Base-by-base conservation (phyloP, 2,797 vertebrate species). In the Botia almorhae region DNA sequence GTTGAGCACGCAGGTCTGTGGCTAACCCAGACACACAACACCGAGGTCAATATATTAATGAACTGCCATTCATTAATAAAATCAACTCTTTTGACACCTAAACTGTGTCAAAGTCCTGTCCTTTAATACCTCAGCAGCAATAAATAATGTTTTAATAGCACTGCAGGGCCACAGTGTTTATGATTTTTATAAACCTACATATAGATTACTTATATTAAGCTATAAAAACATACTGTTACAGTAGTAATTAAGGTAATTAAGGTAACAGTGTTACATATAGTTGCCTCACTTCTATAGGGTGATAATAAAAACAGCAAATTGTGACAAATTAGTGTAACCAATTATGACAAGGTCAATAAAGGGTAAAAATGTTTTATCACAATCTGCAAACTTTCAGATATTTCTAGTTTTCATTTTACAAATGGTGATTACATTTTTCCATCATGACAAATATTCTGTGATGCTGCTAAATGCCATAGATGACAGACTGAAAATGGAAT, bases 401-500 rank as follows among this genome's bases (percentile, higher is more conserved):
- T 79, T 79, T 79, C 61, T 76, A 75, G 53, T 11, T 26, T 36
- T 43, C 33, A 21, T 76, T 76, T 85, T 60, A 77, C 58, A 84
- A 84, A 69, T 67, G 39, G 48, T 50, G 79, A 80, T 71, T 65
- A 74, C 36, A 74, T 74, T 82, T 74, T 56, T 78, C 65, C 10
- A 14, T 48, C 64, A 64, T 72, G 78, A 64, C 60, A 78, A 64
- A 69, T 80, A 61, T 63, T 39, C 43, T 60, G 77, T 50, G 76
- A 80, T 82, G 80, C 73, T 61, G 69, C 80, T 83, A 72, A 81
- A 85, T 82, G 58, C 80, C 82, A 61, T 76, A 58, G 76, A 80
- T 80, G 80, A 85, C 76, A 77, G 72, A 63, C 69, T 72, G 76
- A 85, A 76, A 85, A 83, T 85, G 76, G 76, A 85, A 81, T 74